phyloP scores from a whole-genome alignment of 2,113 vertebrate species.

The Crotalus tigris region DNA sequence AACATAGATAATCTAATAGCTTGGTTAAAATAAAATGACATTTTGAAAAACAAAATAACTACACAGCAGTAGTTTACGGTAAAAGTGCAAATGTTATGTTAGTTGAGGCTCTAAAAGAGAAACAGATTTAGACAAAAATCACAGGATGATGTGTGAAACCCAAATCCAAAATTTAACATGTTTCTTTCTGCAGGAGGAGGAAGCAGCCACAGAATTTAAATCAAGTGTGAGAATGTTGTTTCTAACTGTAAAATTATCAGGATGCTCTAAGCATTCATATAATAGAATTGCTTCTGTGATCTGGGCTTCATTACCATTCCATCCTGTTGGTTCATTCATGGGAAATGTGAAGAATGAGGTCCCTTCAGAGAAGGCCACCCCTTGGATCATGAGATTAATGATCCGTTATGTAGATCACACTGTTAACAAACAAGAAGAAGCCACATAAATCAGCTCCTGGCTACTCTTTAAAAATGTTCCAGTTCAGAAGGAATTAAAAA shows the following conservation, averaged over 20 bases:
- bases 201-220: background rate
- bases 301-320: conserved; percentile 23
- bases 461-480: background rate
- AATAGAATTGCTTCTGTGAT: conserved; percentile 4
- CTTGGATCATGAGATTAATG: conserved; percentile 19
- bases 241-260: conserved; percentile 7
- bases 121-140: background rate
- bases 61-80: background rate
- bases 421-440: conserved; percentile 20
- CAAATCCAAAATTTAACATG: background rate
- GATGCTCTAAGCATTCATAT: background rate
- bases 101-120: background rate
- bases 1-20: background rate
- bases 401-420: conserved; percentile 26
- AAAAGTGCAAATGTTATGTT: background rate
- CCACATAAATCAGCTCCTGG: conserved; percentile 21
- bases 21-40: background rate
- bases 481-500: conserved; percentile 13
- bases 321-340: conserved; percentile 10
- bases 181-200: background rate
- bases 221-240: background rate
- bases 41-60: background rate
- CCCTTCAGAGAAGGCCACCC: conserved; percentile 8
- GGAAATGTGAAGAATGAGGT: conserved; percentile 19
- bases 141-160: background rate